Percentiles rank a stretch among this genome's conserved stretches.
phyloP scores from a whole-genome alignment of 1,140 invertebrate genomes.

The Stegodyphus dumicola region DNA sequence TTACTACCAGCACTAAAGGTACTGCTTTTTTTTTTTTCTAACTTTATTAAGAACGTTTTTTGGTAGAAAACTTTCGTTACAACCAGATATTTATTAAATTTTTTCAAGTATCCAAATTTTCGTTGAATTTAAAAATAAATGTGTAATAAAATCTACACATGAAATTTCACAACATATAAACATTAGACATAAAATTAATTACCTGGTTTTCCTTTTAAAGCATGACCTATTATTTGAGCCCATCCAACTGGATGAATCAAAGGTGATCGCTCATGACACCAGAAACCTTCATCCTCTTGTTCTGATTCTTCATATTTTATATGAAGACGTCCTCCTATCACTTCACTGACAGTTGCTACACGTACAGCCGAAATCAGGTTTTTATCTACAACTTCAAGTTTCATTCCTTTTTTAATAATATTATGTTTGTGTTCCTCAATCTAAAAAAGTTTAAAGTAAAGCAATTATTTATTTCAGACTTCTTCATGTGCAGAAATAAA shows the following conservation, averaged over 20 bases:
- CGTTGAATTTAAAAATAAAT: too few species aligned
- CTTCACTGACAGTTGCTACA: conserved; percentile 87
- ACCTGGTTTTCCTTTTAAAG: conserved; percentile 81
- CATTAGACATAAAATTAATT: neutral
- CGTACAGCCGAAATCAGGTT: conserved; percentile 92
- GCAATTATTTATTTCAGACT: neutral
- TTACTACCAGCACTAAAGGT: too few species aligned
- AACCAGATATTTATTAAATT: too few species aligned
- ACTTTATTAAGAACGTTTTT: too few species aligned
- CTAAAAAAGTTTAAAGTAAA: conserved; percentile 55
- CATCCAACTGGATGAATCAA: conserved; percentile 95
- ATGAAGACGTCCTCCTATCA: conserved; percentile 90
- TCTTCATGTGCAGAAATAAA: neutral
- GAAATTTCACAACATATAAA: neutral
- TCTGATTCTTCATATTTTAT: conserved; percentile 88
- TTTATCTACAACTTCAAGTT: conserved; percentile 95
- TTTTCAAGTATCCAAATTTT: too few species aligned
- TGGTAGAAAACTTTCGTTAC: too few species aligned
- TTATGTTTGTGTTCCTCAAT: conserved; percentile 66
- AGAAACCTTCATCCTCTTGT: conserved; percentile 83
- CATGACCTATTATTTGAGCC: conserved; percentile 85
- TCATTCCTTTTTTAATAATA: conserved; percentile 76
- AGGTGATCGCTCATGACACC: conserved; percentile 95
- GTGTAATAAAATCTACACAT: neutral
- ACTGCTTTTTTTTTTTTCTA: too few species aligned